These are phyloP conservation scores for Lasioglossum vierecki DNA, from an alignment of 2,888 invertebrate species.

Conservation along the genomic window DNA sequence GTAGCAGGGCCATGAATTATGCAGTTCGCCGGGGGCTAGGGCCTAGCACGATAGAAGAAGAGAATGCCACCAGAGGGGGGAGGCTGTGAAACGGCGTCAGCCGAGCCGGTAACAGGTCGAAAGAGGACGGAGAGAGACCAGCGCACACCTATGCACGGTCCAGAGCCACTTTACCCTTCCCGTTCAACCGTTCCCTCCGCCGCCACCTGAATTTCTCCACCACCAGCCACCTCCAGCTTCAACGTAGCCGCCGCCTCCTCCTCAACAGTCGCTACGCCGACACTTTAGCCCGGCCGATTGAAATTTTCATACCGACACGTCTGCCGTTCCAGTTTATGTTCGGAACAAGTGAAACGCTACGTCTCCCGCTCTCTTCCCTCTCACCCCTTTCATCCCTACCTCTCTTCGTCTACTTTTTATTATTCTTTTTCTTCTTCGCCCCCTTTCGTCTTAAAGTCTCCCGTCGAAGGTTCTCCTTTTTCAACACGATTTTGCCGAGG, in stretches of 20 bases:
- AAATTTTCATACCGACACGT: constrained; percentile 81
- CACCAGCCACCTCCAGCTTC: constrained; percentile 54
- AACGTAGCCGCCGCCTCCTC: constrained; percentile 30
- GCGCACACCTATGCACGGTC: constrained; percentile 58
- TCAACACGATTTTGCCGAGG: background rate
- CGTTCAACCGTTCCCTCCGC: constrained; percentile 58
- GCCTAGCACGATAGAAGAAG: constrained; percentile 67
- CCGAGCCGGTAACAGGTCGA: constrained; percentile 45
- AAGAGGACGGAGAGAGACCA: constrained; percentile 39
- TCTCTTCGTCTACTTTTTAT: background rate
- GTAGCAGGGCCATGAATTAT: constrained; percentile 82
- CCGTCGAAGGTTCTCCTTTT: background rate
- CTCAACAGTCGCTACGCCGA: constrained; percentile 63
- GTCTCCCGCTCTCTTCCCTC: constrained; percentile 23
- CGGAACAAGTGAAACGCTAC: constrained; percentile 69
- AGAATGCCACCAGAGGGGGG: constrained; percentile 41
- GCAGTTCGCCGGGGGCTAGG: constrained; percentile 81
- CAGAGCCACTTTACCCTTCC: constrained; percentile 71
- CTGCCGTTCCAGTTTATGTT: constrained; percentile 75
- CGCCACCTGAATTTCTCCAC: constrained; percentile 64
- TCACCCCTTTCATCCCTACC: constrained; percentile 2
- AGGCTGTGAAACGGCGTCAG: constrained; percentile 54
- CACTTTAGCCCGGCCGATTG: constrained; percentile 75
- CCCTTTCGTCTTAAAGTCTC: constrained; percentile 1
- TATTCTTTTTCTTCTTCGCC: background rate